A percentile compares a stretch with the other conserved stretches of the same genome.
phyloP scores from a whole-genome alignment of 2,888 invertebrate genomes.

The Leptarthrus brevirostris region DNA sequence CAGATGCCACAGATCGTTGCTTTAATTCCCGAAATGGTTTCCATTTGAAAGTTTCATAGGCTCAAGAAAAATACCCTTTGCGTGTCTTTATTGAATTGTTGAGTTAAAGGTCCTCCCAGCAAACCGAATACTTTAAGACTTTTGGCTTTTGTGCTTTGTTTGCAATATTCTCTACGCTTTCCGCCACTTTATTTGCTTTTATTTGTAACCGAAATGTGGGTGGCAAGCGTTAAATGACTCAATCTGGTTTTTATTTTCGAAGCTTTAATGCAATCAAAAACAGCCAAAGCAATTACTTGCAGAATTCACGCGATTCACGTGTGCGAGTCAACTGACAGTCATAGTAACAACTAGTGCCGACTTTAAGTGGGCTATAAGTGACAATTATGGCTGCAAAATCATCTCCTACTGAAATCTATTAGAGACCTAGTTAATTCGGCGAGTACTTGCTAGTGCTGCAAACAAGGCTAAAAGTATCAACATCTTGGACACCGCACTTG shows the following conservation, averaged over 20 bases:
- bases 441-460: too few relatives aligned
- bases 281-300: too few relatives aligned
- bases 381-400: neutral
- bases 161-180: neutral
- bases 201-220: neutral
- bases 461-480: neutral
- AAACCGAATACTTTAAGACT: constrained; percentile 16
- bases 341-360: neutral
- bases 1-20: constrained; percentile 42
- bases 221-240: neutral
- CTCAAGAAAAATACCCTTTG: constrained; percentile 34
- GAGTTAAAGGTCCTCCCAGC: constrained; percentile 4
- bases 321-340: neutral
- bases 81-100: constrained; percentile 27
- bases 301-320: neutral
- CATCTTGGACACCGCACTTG: neutral
- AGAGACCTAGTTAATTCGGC: neutral
- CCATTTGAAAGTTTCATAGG: constrained; percentile 39
- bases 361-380: neutral
- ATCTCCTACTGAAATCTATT: neutral
- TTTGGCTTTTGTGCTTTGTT: neutral
- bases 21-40: constrained; percentile 39
- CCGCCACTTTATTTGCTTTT: neutral
- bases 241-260: neutral
- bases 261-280: neutral